Evolutionary conservation across 2,797 vertebrate species (phyloP), one percentile per base, ranked within the genome.

Genomic region (Tenualosa ilisha): DNA sequence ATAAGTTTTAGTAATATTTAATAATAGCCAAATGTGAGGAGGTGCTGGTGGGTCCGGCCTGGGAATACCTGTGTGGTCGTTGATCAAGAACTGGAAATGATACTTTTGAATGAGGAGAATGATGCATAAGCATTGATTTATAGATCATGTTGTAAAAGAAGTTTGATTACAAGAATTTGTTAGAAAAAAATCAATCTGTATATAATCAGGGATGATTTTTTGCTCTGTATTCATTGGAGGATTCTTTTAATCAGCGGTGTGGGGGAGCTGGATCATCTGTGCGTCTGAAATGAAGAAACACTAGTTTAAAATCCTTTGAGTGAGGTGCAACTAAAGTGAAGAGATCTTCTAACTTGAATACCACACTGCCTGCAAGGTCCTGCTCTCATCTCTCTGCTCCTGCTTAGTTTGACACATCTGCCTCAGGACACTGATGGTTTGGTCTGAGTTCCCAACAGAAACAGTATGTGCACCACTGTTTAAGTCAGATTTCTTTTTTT

Each of bases 141-240:
- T 79, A 79, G 72, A 79, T 88, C 40, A 84, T 49, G 56, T 59
- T 81, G 40, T 79, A 65, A 79, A 9, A 43, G 81, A 63, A 56
- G 40, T 72, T 68, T 86, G 87, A 85, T 92, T 83, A 91, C 88
- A 89, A 89, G 84, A 89, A 91, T 84, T 83, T 89, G 95, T 96
- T 94, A 95, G 94, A 94, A 93, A 95, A 9, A 51, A 91, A 93
- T 94, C 87, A 87, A 87, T 84, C 91, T 98, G 97, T 97, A 98
- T 95, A 98, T 98, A 97, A 96, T 95, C 92, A 95, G 96, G 96
- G 96, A 95, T 94, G 92, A 94, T 95, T 89, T 93, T 95, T 92
- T 92, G n/a, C 84, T 86, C 86, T 87, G 49, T 56, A n/a, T 82
- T 83, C 63, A 83, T 75, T 82, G 11, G 12, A 61, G 53, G 81